Evolutionary conservation across 92 coral and sea anemone species (phyloP), one percentile per base, ranked within the genome.

Genomic region (Phenganax subtilis): DNA sequence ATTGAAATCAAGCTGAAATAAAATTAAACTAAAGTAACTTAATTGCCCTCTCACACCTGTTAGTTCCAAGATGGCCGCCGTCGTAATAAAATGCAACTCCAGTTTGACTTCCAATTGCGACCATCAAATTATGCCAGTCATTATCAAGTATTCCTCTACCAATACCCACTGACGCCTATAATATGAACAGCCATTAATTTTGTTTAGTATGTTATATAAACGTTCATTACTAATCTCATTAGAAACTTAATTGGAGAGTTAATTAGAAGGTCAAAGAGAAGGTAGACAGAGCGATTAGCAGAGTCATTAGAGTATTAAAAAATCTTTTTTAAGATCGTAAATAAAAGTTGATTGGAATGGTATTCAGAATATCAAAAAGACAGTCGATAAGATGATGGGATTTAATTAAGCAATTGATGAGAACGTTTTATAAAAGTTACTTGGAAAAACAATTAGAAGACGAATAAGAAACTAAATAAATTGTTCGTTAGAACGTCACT

Each of bases 91-190:
- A 78, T 51, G 31, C 70, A 4, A 78, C 53, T 29, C 82, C 82
- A 31, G 71, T 78, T 63, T 62, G 44, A 25, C 59, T 62, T 12
- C 54, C 37, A 53, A 78, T 57, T 31, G 82, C 37, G 51, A 59
- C 68, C 82, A 78, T 78, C 16, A 78, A 12, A n/a, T 78, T 78
- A 64, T 78, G 82, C 82, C 82, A 78, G 12, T 65, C 44, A 53
- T 52, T 59, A 64, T 78, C 72, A 61, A 78, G 82, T 37, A 78
- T 78, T 37, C 9, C 20, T 28, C 57, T 44, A 17, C 55, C 67
- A 7, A 78, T 37, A 37, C 61, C 37, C 20, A 51, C 16, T 11
- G 72, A 47, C 3, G 73, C 82, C 82, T 78, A 37, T 12, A 59
- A 52, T 14, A 73, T 25, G 12, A 29, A 9, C 10, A 65, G 47